These are phyloP conservation scores for Drosophila diplacantha DNA, from an alignment of 2,888 invertebrate species.

Conservation along the genomic window DNA sequence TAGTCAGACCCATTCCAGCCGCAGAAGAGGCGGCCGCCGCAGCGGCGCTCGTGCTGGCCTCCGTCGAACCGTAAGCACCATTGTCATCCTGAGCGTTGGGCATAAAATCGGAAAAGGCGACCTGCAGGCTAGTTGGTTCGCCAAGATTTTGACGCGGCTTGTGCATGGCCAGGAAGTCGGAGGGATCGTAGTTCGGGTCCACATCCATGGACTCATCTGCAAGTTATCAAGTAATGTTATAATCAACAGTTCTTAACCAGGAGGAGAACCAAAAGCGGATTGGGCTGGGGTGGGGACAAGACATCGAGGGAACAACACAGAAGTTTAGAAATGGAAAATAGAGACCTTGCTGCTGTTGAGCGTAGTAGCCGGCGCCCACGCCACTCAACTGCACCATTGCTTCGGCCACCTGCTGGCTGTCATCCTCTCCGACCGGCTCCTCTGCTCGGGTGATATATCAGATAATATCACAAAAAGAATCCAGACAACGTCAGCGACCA, in stretches of 20 bases:
- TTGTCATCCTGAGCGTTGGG: constrained; percentile 61
- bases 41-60: constrained; percentile 52
- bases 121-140: constrained; percentile 41
- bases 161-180: constrained; percentile 85
- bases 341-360: constrained; percentile 78
- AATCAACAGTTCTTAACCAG: neutral
- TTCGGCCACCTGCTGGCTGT: constrained; percentile 86
- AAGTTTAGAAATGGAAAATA: constrained; percentile 40
- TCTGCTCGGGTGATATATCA: constrained; percentile 45
- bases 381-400: constrained; percentile 86
- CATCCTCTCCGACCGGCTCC: constrained; percentile 80
- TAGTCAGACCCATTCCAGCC: constrained; percentile 11
- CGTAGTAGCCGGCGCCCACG: constrained; percentile 83
- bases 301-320: constrained; percentile 38
- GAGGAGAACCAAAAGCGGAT: neutral
- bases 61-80: constrained; percentile 50
- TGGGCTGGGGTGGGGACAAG: constrained; percentile 12
- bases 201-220: constrained; percentile 85
- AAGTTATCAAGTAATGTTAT: constrained; percentile 27
- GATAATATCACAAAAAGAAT: constrained; percentile 46
- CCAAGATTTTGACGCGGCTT: constrained; percentile 61
- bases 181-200: constrained; percentile 91
- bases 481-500: constrained; percentile 44
- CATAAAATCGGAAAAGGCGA: constrained; percentile 60
- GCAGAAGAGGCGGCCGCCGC: constrained; percentile 28